These are phyloP conservation scores for Triops longicaudatus DNA, from an alignment of 1,140 invertebrate species.

Conservation along the genomic window DNA sequence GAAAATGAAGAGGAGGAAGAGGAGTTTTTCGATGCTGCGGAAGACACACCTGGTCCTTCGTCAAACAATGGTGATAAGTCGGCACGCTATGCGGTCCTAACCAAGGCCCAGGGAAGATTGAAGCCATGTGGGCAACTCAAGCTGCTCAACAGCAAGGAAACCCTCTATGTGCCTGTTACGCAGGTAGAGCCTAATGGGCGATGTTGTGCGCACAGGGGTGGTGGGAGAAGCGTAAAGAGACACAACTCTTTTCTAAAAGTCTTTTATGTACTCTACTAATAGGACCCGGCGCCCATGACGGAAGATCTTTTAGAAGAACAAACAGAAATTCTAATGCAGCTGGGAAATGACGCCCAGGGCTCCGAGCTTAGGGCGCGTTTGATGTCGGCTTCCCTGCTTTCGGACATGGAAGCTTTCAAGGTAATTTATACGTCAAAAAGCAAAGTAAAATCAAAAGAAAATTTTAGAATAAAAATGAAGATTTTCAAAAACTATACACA, in stretches of 20 bases:
- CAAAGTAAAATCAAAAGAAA: slow-evolving; percentile 2
- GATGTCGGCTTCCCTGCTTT: slow-evolving; percentile 89
- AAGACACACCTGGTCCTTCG: slow-evolving; percentile 30
- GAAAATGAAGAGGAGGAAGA: slow-evolving; percentile 39
- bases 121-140: slow-evolving; percentile 56
- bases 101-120: slow-evolving; percentile 61
- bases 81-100: slow-evolving; percentile 45
- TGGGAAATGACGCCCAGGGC: slow-evolving; percentile 74
- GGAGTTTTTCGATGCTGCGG: slow-evolving; percentile 35
- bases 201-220: background rate
- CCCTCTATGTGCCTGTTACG: slow-evolving; percentile 77
- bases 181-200: slow-evolving; percentile 47
- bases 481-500: no score
- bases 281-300: slow-evolving; percentile 88
- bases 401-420: slow-evolving; percentile 98
- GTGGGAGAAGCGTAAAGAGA: background rate
- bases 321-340: slow-evolving; percentile 73
- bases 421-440: slow-evolving; percentile 37
- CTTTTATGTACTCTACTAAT: slow-evolving; percentile 26
- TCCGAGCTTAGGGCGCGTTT: slow-evolving; percentile 77
- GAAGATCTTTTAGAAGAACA: slow-evolving; percentile 94
- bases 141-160: slow-evolving; percentile 57
- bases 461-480: background rate
- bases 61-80: slow-evolving; percentile 19
- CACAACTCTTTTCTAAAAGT: background rate